Evolutionary conservation across 2,888 invertebrate species (phyloP).

Genomic region (Acronicta psi): DNA sequence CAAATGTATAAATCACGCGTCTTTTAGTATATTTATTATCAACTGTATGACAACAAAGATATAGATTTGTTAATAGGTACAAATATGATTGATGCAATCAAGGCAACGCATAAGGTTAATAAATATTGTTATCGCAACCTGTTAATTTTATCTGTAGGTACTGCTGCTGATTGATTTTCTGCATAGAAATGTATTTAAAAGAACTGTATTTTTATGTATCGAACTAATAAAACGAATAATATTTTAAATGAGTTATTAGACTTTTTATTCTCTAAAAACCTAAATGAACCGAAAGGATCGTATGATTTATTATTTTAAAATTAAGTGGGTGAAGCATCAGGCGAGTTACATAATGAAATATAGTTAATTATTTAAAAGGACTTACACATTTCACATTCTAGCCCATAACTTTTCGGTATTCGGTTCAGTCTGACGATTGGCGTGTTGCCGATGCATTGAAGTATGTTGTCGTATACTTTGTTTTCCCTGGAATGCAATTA

Average conservation of each 20-base stretch:
- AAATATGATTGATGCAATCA: constrained; percentile 29
- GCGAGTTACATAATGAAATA: no score
- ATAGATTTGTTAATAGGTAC: constrained; percentile 35
- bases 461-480: constrained; percentile 89
- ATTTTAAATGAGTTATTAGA: no score
- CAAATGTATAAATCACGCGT: constrained; percentile 24
- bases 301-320: no score
- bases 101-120: constrained; percentile 10
- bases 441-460: constrained; percentile 94
- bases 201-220: no score
- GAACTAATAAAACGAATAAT: no score
- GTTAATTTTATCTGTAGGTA: neutral
- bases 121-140: constrained; percentile 19
- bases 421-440: constrained; percentile 93
- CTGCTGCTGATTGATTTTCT: neutral
- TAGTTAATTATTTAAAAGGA: constrained; percentile 54
- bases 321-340: no score
- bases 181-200: no score
- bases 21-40: constrained; percentile 12
- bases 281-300: no score
- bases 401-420: constrained; percentile 92
- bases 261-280: no score
- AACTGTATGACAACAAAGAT: constrained; percentile 40
- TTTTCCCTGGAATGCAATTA: constrained; percentile 61
- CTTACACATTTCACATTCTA: constrained; percentile 96